Conservation (phyloP, 2,113 vertebrate genomes). For the Rhombomys opimus region DNA sequence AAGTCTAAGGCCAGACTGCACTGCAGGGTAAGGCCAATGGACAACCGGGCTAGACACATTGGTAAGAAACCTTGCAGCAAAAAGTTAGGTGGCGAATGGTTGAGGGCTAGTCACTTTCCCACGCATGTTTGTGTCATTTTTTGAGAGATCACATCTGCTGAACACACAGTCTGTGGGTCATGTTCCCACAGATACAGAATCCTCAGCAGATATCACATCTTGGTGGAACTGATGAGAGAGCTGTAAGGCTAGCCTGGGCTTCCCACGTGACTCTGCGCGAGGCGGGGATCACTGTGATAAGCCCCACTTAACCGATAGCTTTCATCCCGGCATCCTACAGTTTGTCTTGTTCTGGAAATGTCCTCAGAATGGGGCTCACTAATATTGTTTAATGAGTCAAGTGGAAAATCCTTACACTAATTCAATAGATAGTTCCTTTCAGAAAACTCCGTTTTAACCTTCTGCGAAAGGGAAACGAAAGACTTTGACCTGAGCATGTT, state of each 20-base stretch:
- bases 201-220: background rate
- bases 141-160: background rate
- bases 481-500: background rate
- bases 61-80: background rate
- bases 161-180: background rate
- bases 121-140: background rate
- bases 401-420: slow-evolving; percentile 30
- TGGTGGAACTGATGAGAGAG: background rate
- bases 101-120: background rate
- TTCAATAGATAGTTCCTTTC: slow-evolving; percentile 36
- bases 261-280: background rate
- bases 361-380: slow-evolving; percentile 1
- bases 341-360: slow-evolving; percentile 18
- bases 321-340: background rate
- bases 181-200: background rate
- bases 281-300: background rate
- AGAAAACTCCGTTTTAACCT: slow-evolving; percentile 20
- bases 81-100: background rate
- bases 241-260: background rate
- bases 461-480: slow-evolving; percentile 12
- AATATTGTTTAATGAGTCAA: slow-evolving; percentile 33
- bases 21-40: background rate
- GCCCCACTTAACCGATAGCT: background rate
- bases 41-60: background rate
- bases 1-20: background rate